Conservation (phyloP, 2,797 vertebrate genomes). For the Mus caroli region DNA sequence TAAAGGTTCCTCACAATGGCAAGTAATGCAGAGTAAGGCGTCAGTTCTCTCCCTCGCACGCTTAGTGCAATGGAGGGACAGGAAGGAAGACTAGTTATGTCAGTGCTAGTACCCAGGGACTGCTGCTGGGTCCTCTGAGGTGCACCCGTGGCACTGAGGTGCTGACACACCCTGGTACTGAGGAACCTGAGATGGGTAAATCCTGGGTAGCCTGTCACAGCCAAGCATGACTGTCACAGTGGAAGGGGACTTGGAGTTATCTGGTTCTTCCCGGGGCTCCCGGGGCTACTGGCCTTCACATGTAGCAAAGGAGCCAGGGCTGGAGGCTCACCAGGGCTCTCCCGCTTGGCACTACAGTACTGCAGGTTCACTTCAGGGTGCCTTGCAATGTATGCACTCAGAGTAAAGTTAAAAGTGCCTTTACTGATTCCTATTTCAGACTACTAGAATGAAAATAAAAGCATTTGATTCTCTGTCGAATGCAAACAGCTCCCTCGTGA, state of each 20-base stretch:
- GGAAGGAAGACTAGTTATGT: constrained; percentile 71
- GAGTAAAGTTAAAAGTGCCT: constrained; percentile 60
- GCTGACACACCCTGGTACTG: background rate
- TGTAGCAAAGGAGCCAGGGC: constrained; percentile 8
- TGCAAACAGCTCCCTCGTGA: constrained; percentile 76
- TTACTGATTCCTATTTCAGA: constrained; percentile 68
- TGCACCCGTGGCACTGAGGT: background rate
- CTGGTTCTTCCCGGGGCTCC: background rate
- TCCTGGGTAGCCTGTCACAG: background rate
- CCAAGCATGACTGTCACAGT: background rate
- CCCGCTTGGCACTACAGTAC: background rate
- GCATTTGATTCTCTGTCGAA: constrained; percentile 66
- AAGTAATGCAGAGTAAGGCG: constrained; percentile 80
- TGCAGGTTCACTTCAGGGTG: background rate
- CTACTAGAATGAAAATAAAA: constrained; percentile 82
- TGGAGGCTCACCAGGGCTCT: background rate
- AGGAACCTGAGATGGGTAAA: background rate
- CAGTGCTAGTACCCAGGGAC: constrained; percentile 40
- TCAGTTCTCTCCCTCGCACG: constrained; percentile 25
- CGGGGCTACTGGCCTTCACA: background rate
- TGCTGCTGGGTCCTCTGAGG: constrained; percentile 12
- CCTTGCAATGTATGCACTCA: constrained; percentile 58
- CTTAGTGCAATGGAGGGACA: constrained; percentile 40
- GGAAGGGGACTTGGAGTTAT: background rate
- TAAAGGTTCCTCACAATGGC: constrained; percentile 71